phyloP scores from a whole-genome alignment of 2,113 vertebrate genomes.

The Glaucomys volans region DNA sequence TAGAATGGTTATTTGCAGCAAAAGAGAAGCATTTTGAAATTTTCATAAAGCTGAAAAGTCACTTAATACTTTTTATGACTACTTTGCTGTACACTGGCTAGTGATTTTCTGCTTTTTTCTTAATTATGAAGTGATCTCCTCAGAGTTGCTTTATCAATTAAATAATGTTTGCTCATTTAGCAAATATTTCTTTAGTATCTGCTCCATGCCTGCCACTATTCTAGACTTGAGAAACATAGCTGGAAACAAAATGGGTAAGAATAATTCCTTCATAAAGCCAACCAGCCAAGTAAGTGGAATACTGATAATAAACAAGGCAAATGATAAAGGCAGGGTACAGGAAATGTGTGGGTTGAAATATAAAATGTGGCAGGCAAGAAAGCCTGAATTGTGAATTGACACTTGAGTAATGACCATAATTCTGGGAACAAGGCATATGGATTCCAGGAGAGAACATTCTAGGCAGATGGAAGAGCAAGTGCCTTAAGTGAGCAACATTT shows the following conservation, averaged over 20 bases:
- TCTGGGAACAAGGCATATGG: not conserved
- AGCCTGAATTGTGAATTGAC: not conserved
- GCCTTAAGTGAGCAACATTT: not conserved
- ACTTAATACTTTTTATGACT: not conserved
- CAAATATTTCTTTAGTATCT: not conserved
- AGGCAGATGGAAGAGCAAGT: not conserved
- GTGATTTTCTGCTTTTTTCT: not conserved
- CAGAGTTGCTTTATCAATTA: not conserved
- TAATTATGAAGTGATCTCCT: not conserved
- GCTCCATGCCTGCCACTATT: not conserved
- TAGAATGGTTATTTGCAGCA: constrained; percentile 1
- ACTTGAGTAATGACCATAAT: not conserved
- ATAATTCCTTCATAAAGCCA: not conserved
- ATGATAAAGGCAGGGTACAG: not conserved
- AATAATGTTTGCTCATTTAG: not conserved
- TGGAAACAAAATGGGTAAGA: not conserved
- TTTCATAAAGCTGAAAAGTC: not conserved
- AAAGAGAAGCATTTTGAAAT: not conserved
- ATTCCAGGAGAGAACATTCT: not conserved
- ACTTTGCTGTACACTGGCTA: not conserved
- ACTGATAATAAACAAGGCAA: not conserved
- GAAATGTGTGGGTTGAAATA: not conserved
- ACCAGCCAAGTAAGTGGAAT: not conserved
- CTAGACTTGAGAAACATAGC: not conserved
- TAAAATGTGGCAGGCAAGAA: not conserved